These are phyloP conservation scores for Sterrhoptilus dennistouni DNA, from an alignment of 2,113 vertebrate species.

Conservation along the genomic window DNA sequence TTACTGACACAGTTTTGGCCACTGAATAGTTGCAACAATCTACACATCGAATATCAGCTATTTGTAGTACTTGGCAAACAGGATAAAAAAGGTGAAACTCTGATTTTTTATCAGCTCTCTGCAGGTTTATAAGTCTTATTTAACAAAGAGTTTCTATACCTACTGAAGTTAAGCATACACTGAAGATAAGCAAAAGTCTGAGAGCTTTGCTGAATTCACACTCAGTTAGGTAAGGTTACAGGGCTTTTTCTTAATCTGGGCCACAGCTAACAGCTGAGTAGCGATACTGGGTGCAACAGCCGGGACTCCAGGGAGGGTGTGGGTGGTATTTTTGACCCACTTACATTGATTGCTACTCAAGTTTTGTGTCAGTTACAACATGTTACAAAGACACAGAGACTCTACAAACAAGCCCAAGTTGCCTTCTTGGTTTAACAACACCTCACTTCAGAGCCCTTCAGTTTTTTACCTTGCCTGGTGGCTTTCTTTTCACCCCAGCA, in stretches of 20 bases:
- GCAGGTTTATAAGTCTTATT: slow-evolving; percentile 2
- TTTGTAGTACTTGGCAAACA: neutral
- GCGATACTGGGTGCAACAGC: neutral
- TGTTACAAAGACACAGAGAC: neutral
- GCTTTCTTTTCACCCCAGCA: neutral
- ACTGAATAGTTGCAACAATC: neutral
- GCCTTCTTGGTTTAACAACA: neutral
- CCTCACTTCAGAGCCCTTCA: neutral
- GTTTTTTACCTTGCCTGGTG: neutral
- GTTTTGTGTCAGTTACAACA: slow-evolving; percentile 37
- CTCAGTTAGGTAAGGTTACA: neutral
- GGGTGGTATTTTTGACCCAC: slow-evolving; percentile 33
- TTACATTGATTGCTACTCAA: neutral
- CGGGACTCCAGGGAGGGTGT: neutral
- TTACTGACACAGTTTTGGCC: slow-evolving; percentile 47
- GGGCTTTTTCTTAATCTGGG: neutral
- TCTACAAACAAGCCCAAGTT: neutral
- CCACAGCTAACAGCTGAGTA: neutral
- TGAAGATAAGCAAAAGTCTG: slow-evolving; percentile 33
- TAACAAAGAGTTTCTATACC: slow-evolving; percentile 49
- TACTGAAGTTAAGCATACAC: slow-evolving; percentile 24
- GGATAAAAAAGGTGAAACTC: slow-evolving; percentile 15
- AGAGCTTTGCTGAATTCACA: slow-evolving; percentile 17
- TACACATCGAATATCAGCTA: neutral
- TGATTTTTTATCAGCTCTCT: slow-evolving; percentile 19